Evolutionary conservation across 2,113 vertebrate species (phyloP).

Genomic region (Rhodinocichla rosea): DNA sequence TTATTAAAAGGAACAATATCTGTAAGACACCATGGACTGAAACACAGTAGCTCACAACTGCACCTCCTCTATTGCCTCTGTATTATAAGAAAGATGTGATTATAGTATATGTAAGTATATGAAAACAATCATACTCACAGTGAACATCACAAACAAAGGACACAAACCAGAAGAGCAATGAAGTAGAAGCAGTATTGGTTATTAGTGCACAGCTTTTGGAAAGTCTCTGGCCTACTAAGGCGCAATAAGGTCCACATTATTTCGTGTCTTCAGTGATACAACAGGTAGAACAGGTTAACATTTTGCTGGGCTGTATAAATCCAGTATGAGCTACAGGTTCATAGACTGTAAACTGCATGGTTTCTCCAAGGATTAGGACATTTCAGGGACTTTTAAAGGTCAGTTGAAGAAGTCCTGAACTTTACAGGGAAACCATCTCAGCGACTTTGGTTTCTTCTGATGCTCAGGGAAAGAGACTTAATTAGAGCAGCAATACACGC

Average conservation of each 20-base stretch:
- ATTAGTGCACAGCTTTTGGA: neutral
- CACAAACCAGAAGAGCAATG: neutral
- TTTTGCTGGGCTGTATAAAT: neutral
- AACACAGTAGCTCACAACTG: neutral
- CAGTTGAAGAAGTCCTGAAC: neutral
- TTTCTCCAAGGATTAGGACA: neutral
- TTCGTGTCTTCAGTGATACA: neutral
- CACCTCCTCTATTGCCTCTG: neutral
- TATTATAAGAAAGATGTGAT: neutral
- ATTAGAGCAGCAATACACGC: neutral
- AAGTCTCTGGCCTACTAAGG: neutral
- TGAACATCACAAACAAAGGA: neutral
- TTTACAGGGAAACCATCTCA: neutral
- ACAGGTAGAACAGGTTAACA: neutral
- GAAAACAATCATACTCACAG: neutral
- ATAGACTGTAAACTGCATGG: neutral
- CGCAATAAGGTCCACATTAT: accelerated
- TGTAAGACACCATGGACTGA: neutral
- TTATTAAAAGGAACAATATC: neutral
- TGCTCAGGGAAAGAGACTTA: neutral
- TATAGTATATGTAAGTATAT: neutral
- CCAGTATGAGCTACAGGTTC: neutral
- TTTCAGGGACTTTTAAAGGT: neutral
- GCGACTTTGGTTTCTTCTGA: neutral
- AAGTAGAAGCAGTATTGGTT: neutral